Base-by-base conservation (phyloP, 2,113 vertebrate genomes). In the Oncorhynchus clarkii region DNA sequence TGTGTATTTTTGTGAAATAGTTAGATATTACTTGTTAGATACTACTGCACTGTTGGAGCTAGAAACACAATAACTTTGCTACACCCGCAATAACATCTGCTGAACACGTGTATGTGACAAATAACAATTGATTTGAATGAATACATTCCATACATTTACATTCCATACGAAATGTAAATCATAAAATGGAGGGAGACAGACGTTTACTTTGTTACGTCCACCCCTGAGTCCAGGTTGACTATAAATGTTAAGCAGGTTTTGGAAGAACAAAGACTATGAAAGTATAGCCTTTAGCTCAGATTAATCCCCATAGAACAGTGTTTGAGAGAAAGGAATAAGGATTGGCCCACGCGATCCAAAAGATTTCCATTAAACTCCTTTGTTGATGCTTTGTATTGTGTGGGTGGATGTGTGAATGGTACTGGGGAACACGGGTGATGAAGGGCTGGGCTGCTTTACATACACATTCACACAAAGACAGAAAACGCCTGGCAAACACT, bases 231-330 rank as follows among this genome's bases (percentile, higher is more conserved):
- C 49, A 78, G 83, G 81, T 60, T 45, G 39, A 45, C 39, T 22
- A 80, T 70, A 64, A 80, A 45, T 34, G 14, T 62, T 82, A 54
- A 71, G 70, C 57, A 69, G 67, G 77, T 76, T 76, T 81, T 22
- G 13, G 12, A 48, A 73, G 70, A 82, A 89, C 82, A 84, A 84
- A 77, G 74, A 73, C 8, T 3, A 34, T 34, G 5, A 62, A 72
- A 31, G 16, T n/a, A 34, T 11, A 31, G 26, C 66, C 65, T 83
- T 84, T 78, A 84, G 75, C 77, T 68, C 70, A 72, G 74, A 87
- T 86, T 87, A 84, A 88, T 89, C 84, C 85, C 86, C 81, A 78
- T 80, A 64, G 72, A 79, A 67, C 2, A 3, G 75, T 83, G 82
- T 48, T 77, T 64, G 71, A 57, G 66, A 75, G 71, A 67, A 26